Conservation (phyloP, 2,888 invertebrate genomes). For the Ashinkailepas kermadecensis region DNA sequence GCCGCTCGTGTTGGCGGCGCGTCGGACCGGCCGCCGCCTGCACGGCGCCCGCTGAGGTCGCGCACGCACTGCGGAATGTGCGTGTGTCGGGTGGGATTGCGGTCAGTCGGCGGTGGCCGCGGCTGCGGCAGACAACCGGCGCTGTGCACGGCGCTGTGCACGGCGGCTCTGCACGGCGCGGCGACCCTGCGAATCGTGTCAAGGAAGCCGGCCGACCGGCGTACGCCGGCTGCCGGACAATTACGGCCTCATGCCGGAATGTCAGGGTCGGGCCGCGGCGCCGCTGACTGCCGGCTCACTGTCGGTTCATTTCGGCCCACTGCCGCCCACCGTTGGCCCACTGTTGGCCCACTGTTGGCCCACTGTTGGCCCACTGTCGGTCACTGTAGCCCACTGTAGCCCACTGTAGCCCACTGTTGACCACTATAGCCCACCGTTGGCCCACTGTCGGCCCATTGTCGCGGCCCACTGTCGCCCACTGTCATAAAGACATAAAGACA, state of each 20-base stretch:
- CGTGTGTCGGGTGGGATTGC: not conserved
- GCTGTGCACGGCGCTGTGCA: not conserved
- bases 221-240: not conserved
- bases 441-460: no score
- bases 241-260: not conserved
- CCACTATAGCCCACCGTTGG: no score
- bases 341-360: not conserved
- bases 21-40: not conserved
- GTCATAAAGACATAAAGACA: no score
- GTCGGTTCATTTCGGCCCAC: no score
- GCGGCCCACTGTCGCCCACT: no score
- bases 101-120: not conserved
- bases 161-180: no score
- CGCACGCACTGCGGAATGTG: not conserved
- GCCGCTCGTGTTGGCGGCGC: not conserved
- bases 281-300: not conserved
- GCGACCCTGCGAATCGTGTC: not conserved
- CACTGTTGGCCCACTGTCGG: not conserved
- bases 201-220: not conserved
- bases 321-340: not conserved
- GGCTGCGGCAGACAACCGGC: not conserved
- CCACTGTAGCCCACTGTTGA: no score
- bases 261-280: not conserved
- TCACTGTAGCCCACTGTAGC: no score
- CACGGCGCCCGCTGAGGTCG: not conserved